These are phyloP conservation scores for Stylophora pistillata DNA, from an alignment of 64 coral and sea anemone species.

Conservation along the genomic window DNA sequence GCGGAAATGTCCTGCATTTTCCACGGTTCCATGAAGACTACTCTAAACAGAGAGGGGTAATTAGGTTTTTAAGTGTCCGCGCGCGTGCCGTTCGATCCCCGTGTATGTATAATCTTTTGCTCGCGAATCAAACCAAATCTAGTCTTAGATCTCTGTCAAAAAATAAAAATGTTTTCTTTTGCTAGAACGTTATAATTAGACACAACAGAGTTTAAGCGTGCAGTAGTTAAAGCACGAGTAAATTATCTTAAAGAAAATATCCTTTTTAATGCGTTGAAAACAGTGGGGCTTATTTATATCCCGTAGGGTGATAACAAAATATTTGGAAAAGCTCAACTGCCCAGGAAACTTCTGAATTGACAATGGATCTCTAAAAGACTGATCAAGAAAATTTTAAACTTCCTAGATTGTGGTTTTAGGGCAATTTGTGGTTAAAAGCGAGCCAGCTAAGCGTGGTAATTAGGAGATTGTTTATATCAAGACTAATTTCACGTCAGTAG, in stretches of 20 bases:
- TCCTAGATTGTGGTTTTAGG: slow-evolving; percentile 9
- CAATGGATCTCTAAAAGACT: neutral
- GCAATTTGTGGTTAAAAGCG: neutral
- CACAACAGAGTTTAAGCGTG: neutral
- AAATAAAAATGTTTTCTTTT: neutral
- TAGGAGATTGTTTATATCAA: neutral
- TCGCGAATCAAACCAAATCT: neutral
- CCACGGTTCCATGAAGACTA: neutral
- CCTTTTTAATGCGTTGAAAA: neutral
- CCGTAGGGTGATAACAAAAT: slow-evolving; percentile 19
- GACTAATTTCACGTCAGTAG: neutral
- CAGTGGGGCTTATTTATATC: slow-evolving; percentile 6
- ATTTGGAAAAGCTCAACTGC: slow-evolving; percentile 30
- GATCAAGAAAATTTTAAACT: slow-evolving; percentile 22
- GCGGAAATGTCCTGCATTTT: neutral
- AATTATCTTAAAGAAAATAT: neutral
- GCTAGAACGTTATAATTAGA: neutral
- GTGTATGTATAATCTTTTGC: slow-evolving; percentile 13
- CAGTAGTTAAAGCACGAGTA: slow-evolving; percentile 7
- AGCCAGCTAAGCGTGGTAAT: neutral
- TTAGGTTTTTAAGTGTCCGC: slow-evolving; percentile 13
- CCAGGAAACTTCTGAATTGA: neutral
- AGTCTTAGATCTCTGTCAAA: neutral
- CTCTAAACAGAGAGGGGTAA: slow-evolving; percentile 2
- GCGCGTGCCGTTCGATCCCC: neutral